phyloP scores from a whole-genome alignment of 2,113 vertebrate species.

The Fulica atra region DNA sequence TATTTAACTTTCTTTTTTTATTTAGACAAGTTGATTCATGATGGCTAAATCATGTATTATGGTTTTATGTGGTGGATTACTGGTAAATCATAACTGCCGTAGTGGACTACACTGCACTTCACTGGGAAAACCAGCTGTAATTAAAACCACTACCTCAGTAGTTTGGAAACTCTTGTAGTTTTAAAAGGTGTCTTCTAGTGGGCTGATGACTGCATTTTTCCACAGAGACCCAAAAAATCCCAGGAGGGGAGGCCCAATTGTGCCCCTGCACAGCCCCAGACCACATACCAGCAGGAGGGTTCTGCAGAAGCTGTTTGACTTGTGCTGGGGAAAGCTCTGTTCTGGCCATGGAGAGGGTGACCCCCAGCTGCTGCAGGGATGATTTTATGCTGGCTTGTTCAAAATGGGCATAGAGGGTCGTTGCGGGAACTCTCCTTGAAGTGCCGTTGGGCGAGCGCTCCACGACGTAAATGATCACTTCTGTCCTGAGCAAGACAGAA shows the following conservation, averaged over 20 bases:
- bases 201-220: accelerated
- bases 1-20: background rate
- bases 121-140: background rate
- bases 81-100: background rate
- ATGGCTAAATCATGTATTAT: background rate
- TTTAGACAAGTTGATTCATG: background rate
- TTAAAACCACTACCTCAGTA: background rate
- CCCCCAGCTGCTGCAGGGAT: constrained; percentile 89
- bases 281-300: constrained; percentile 87
- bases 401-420: constrained; percentile 82
- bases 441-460: constrained; percentile 94
- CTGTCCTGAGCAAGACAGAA: constrained; percentile 80
- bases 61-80: background rate
- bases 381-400: constrained; percentile 89
- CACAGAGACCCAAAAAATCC: background rate
- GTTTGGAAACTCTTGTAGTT: background rate
- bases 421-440: constrained; percentile 89
- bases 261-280: background rate
- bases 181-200: background rate
- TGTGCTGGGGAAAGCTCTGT: constrained; percentile 91
- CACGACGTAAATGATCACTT: constrained; percentile 93
- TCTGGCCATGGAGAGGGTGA: constrained; percentile 85
- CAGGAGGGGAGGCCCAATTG: background rate
- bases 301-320: constrained; percentile 93
- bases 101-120: background rate